Evolutionary conservation across 92 coral and sea anemone genomes (phyloP), one percentile per base, ranked within the genome.

Genomic region (Zoanthus sansibaricus): DNA sequence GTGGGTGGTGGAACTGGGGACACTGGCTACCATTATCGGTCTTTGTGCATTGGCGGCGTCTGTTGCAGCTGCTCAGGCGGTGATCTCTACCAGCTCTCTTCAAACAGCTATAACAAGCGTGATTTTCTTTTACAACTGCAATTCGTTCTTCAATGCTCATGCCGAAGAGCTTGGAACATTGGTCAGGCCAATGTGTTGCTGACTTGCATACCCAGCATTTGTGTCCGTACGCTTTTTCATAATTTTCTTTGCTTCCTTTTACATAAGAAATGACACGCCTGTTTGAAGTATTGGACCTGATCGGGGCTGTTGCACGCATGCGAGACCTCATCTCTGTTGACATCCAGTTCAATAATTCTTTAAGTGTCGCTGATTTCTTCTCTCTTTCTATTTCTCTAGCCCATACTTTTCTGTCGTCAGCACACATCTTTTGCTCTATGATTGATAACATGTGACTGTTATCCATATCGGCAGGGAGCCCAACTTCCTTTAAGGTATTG

Each of bases 281-380:
- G 69, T 47, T 59, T 9, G 88, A 10, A 21, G 9, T 2, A 49
- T 79, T 66, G 42, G 37, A 17, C 76, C 91, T 45, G 12, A 91
- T 49, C 13, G 94, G 86, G 4, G 94, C 91, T 18, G 94, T 88
- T 1, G 94, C 42, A 37, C 42, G 42, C 42, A 37, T 37, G 42
- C 42, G 42, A 37, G 42, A 37, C 42, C 0, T 37, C 94, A 42
- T 90, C 56, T 91, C 93, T 4, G 58, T 30, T 3, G 78, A 46
- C 94, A 91, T 91, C 91, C 94, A 88, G 15, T 56, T 16, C 78
- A 92, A 89, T 15, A 92, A 56, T 44, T 42, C 89, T 15, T 89
- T 67, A 55, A 92, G 67, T 49, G 94, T 88, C 7, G 94, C 90
- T n/a, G 73, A 45, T 20, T 86, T 82, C 42, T 37, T 37, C 42